A percentile compares a stretch with the other conserved stretches of the same genome.
Evolutionary conservation across 2,888 invertebrate species (phyloP).

Genomic region (Heliconius ismenius): DNA sequence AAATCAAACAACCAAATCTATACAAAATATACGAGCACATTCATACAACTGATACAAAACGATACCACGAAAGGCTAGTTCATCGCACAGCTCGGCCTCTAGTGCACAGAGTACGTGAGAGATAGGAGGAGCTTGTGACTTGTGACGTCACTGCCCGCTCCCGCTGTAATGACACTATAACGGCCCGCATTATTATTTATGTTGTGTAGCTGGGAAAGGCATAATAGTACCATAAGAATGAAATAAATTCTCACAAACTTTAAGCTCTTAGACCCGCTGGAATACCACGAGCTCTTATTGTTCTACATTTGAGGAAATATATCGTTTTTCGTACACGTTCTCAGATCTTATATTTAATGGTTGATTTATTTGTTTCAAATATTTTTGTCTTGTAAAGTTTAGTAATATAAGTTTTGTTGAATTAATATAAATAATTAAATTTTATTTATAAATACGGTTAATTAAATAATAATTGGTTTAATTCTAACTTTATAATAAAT

Average conservation of each 20-base stretch:
- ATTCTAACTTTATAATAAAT: no score
- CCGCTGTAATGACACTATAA: slow-evolving; percentile 78
- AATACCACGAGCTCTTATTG: slow-evolving; percentile 73
- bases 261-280: slow-evolving; percentile 73
- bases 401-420: no score
- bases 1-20: slow-evolving; percentile 17
- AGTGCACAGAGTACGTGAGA: slow-evolving; percentile 49
- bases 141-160: slow-evolving; percentile 63
- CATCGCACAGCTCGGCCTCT: slow-evolving; percentile 44
- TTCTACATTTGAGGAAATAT: slow-evolving; percentile 63
- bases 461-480: no score
- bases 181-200: slow-evolving; percentile 80
- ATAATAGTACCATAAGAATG: slow-evolving; percentile 80
- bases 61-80: slow-evolving; percentile 47
- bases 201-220: slow-evolving; percentile 79
- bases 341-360: slow-evolving; percentile 13
- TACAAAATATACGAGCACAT: slow-evolving; percentile 33
- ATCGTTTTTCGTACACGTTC: slow-evolving; percentile 38
- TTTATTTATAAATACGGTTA: background rate
- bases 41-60: slow-evolving; percentile 45
- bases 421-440: background rate
- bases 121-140: slow-evolving; percentile 53
- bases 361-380: background rate
- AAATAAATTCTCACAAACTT: slow-evolving; percentile 78
- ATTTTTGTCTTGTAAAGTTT: background rate